Base-by-base conservation (phyloP, 2,113 vertebrate species). In the Rhodinocichla rosea region DNA sequence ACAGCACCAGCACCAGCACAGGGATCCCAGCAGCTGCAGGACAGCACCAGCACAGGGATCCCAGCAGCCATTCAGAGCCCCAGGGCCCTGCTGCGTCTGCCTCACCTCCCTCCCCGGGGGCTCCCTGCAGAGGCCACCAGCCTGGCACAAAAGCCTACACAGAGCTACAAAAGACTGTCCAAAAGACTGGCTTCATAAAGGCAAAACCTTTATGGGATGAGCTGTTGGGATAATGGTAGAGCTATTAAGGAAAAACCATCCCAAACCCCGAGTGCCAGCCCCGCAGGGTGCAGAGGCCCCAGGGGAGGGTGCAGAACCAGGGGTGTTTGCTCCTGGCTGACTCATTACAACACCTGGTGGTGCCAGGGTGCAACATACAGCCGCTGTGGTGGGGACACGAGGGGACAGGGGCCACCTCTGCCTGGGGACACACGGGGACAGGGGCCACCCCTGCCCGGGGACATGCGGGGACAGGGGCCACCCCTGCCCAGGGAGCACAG, bases 151-250 rank as follows among this genome's bases (percentile, higher is more conserved):
- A 50, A 53, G 23, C 21, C 6, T 3, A 23, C 3, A 47, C 37
- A 39, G 40, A 6, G 32, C 6, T 5, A 33, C 53, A 56, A 22
- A 9, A 14, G 18, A 24, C 33, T 24, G 59, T 5, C n/a, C 49
- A 50, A 27, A 15, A 27, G 47, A 13, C 37, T 26, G 60, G 7
- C n/a, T 15, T 13, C 40, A 3, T 27, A 17, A 49, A 50, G 33
- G 14, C 49, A 57, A 53, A 57, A 5, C 8, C 55, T 42, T 42
- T 42, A 19, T 49, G 47, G 47, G 64, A 42, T 4, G 53, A 0
- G 3, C 26, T 9, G 0, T 0, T 2, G 6, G 6, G 56, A 3
- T 14, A 52, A 44, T 0, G 60, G 11, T 0, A 16, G 10, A 26
- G 62, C 24, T 35, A 10, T 3, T 5, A 17, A 33, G 50, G 6